phyloP scores from a whole-genome alignment of 2,797 vertebrate species.

The Eupleurogrammus muticus region DNA sequence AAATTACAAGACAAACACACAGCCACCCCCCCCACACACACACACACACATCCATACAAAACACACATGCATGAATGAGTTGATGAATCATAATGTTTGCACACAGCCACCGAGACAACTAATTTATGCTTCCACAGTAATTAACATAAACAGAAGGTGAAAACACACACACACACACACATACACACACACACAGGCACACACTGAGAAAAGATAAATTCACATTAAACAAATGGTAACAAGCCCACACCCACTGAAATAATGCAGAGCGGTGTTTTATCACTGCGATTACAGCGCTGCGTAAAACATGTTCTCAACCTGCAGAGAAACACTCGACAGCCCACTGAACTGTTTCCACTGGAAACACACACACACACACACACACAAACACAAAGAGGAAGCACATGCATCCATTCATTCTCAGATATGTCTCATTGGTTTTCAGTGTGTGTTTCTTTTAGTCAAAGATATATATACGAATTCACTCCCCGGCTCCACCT shows the following conservation, averaged over 20 bases:
- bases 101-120: slow-evolving; percentile 8
- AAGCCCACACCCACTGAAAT: slow-evolving; percentile 4
- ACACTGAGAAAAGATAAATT: background rate
- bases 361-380: background rate
- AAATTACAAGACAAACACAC: background rate
- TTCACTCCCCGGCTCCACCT: slow-evolving; percentile 7
- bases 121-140: slow-evolving; percentile 18
- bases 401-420: slow-evolving; percentile 44
- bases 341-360: slow-evolving; percentile 34
- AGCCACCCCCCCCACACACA: slow-evolving; percentile 26
- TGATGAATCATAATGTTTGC: slow-evolving; percentile 28
- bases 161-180: background rate
- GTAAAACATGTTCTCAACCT: slow-evolving; percentile 6
- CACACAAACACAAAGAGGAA: slow-evolving; percentile 7
- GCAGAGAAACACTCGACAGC: slow-evolving; percentile 19
- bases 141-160: slow-evolving; percentile 24
- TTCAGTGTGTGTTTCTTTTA: slow-evolving; percentile 18
- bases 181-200: background rate
- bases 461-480: slow-evolving; percentile 21
- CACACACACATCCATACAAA: background rate
- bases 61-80: slow-evolving; percentile 15
- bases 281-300: slow-evolving; percentile 15
- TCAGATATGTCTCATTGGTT: slow-evolving; percentile 37
- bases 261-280: slow-evolving; percentile 18
- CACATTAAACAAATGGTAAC: slow-evolving; percentile 23